phyloP scores from a whole-genome alignment of 2,888 invertebrate genomes.

The Scotopteryx bipunctaria region DNA sequence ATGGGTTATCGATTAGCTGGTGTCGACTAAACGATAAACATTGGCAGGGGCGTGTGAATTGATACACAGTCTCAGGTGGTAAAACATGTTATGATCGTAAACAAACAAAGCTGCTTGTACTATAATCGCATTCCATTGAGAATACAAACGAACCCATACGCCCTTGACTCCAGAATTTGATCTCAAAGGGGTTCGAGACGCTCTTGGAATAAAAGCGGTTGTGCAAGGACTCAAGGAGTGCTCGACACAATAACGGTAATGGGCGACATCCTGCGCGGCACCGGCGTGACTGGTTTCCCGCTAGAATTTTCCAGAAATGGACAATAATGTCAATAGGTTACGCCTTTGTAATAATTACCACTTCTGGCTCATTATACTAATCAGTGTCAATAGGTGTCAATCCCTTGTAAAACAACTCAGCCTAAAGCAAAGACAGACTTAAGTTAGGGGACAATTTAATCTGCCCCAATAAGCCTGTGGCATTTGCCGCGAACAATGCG shows the following conservation, averaged over 20 bases:
- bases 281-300: slow-evolving; percentile 58
- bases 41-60: slow-evolving; percentile 42
- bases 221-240: slow-evolving; percentile 51
- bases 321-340: slow-evolving; percentile 38
- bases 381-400: neutral
- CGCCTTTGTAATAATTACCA: slow-evolving; percentile 20
- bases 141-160: slow-evolving; percentile 5
- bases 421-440: too few species aligned
- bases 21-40: slow-evolving; percentile 42
- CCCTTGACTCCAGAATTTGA: slow-evolving; percentile 29
- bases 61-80: slow-evolving; percentile 25
- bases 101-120: neutral
- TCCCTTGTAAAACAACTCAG: too few species aligned
- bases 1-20: slow-evolving; percentile 28
- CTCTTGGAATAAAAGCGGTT: slow-evolving; percentile 47
- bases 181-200: slow-evolving; percentile 31
- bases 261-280: slow-evolving; percentile 64
- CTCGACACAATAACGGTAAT: slow-evolving; percentile 66
- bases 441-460: too few species aligned
- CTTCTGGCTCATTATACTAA: neutral
- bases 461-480: too few species aligned
- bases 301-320: slow-evolving; percentile 76
- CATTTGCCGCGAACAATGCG: too few species aligned
- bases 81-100: slow-evolving; percentile 16
- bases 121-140: neutral